A percentile compares a stretch with the other conserved stretches of the same genome.
Conservation (phyloP, 1,140 invertebrate genomes). For the Trinorchestia longiramus region DNA sequence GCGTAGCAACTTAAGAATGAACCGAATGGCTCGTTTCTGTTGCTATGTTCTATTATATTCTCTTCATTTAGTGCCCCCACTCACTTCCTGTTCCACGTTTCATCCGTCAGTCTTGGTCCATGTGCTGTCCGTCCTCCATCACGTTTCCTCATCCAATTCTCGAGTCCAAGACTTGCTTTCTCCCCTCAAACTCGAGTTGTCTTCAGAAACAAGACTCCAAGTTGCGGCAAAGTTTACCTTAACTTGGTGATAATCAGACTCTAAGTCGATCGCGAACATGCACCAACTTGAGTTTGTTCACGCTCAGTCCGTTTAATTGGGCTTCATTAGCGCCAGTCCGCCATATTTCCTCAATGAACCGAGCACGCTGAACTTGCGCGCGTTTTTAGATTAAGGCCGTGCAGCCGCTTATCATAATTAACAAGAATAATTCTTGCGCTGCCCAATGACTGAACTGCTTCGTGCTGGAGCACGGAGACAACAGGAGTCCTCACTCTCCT, state of each 20-base stretch:
- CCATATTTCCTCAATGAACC: neutral
- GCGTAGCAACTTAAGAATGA: too few relatives aligned
- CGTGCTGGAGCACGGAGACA: neutral
- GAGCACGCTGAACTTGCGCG: neutral
- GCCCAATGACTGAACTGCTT: neutral
- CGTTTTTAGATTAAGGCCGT: neutral
- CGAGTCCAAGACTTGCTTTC: neutral
- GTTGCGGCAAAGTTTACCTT: constrained; percentile 28
- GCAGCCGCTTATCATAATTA: constrained; percentile 5
- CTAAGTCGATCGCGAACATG: constrained; percentile 48
- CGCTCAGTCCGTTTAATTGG: constrained; percentile 9
- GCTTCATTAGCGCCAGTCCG: neutral
- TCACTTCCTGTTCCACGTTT: neutral
- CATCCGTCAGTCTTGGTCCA: neutral
- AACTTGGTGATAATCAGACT: constrained; percentile 54
- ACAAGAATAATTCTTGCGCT: neutral
- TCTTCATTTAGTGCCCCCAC: neutral
- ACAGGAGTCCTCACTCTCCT: neutral
- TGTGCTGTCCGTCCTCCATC: neutral
- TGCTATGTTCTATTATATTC: too few relatives aligned
- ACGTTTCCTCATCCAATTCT: neutral
- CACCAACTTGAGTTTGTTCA: constrained; percentile 48
- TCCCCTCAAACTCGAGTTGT: constrained; percentile 42
- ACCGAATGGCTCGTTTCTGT: too few relatives aligned
- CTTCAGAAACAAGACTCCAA: constrained; percentile 43